A percentile compares a stretch with the other conserved stretches of the same genome.
Evolutionary conservation across 1,140 invertebrate species (phyloP).

Genomic region (Bombus waltoni): DNA sequence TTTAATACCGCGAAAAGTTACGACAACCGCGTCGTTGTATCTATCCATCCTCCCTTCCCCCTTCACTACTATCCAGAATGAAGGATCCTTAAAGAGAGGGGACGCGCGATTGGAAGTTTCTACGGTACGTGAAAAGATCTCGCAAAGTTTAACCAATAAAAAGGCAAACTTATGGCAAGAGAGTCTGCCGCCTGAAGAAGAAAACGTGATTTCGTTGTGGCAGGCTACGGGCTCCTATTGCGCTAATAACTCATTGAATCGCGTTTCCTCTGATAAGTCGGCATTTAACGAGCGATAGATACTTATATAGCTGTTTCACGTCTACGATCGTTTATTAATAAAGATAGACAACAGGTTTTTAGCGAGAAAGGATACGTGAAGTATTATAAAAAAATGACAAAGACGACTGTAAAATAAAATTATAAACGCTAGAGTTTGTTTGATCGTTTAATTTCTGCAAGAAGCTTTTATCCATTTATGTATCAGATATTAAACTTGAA

Average conservation of each 20-base stretch:
- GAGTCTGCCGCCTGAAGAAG: neutral
- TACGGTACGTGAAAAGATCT: conserved; percentile 4
- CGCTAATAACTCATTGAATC: neutral
- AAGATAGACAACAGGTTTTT: too few species aligned
- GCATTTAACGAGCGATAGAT: neutral
- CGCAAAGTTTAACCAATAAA: conserved; percentile 28
- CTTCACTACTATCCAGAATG: neutral
- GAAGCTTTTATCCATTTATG: too few species aligned
- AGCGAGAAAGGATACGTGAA: too few species aligned
- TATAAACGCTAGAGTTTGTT: too few species aligned
- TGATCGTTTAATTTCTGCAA: too few species aligned
- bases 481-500: neutral
- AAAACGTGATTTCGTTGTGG: conserved; percentile 20
- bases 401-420: too few species aligned
- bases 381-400: too few species aligned
- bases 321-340: neutral
- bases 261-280: neutral
- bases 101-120: conserved; percentile 16
- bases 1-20: neutral
- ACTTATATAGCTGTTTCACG: neutral
- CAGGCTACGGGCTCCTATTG: neutral
- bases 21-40: neutral
- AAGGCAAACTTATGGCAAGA: conserved; percentile 12
- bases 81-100: neutral
- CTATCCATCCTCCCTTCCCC: neutral